Percentiles rank a stretch among this genome's conserved stretches.
These are phyloP conservation scores for Pogonophryne albipinna DNA, from an alignment of 2,797 vertebrate genomes.

Conservation along the genomic window DNA sequence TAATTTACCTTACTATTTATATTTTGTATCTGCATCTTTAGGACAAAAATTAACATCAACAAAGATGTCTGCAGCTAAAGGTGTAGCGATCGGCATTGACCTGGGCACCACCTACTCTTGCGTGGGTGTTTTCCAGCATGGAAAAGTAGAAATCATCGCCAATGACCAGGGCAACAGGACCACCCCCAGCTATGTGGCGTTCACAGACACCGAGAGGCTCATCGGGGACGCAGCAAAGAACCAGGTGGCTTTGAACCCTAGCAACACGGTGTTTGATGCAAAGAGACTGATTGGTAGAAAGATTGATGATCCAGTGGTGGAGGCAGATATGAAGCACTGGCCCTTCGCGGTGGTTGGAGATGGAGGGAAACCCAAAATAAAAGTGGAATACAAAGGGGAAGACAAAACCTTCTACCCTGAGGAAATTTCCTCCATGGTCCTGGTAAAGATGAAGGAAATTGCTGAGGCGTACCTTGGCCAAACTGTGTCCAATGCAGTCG, in stretches of 20 bases:
- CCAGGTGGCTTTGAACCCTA: conserved; percentile 78
- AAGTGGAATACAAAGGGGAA: conserved; percentile 72
- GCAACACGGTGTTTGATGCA: conserved; percentile 78
- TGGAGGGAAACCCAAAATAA: conserved; percentile 65
- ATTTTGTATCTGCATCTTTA: not conserved
- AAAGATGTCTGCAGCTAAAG: conserved; percentile 61
- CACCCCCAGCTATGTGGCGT: conserved; percentile 76
- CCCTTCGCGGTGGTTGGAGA: conserved; percentile 71
- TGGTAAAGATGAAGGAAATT: conserved; percentile 74
- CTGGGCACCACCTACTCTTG: conserved; percentile 77
- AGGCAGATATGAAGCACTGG: conserved; percentile 77
- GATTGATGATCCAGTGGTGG: conserved; percentile 66
- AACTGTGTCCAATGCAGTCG: conserved; percentile 63
- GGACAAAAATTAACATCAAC: not conserved
- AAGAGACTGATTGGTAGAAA: conserved; percentile 76
- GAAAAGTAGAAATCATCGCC: conserved; percentile 77
- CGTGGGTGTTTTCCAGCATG: conserved; percentile 74
- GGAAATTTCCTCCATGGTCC: conserved; percentile 75
- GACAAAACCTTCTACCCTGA: conserved; percentile 67
- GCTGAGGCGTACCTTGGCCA: conserved; percentile 74
- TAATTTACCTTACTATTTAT: not conserved
- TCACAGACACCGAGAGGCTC: conserved; percentile 70
- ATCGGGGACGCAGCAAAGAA: conserved; percentile 76
- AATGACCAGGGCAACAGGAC: conserved; percentile 79
- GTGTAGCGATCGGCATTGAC: conserved; percentile 69